These are phyloP conservation scores for Abscondita cerata DNA, from an alignment of 2,888 invertebrate genomes.

Conservation along the genomic window DNA sequence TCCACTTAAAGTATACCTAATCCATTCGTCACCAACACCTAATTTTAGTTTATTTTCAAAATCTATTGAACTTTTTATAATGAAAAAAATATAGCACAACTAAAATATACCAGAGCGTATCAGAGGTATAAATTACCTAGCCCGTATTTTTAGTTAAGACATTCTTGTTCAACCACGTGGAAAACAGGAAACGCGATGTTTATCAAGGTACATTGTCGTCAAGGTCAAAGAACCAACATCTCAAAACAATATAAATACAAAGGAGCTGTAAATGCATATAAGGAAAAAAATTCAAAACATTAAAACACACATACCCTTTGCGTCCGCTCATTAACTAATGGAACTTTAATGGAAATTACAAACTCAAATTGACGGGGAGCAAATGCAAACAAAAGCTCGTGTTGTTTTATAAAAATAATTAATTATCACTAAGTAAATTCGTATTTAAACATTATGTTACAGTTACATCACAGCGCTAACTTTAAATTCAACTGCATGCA, in stretches of 20 bases:
- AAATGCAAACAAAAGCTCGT: not conserved
- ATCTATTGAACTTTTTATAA: no score
- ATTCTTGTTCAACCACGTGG: slow-evolving; percentile 11
- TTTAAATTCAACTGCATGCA: slow-evolving; percentile 7
- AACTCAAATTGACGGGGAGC: not conserved
- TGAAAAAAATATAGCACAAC: no score
- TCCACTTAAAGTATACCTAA: no score
- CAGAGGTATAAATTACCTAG: no score
- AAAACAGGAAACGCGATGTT: slow-evolving; percentile 7
- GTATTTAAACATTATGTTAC: not conserved
- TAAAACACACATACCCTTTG: slow-evolving; percentile 5
- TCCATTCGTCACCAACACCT: no score
- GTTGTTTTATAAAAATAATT: not conserved
- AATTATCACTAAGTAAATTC: no score
- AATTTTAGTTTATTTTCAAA: no score
- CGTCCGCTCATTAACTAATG: slow-evolving; percentile 1
- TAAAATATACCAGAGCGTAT: no score
- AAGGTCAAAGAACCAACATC: slow-evolving; percentile 8
- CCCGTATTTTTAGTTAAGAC: not conserved
- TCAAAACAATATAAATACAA: slow-evolving; percentile 4
- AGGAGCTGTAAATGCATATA: slow-evolving; percentile 2
- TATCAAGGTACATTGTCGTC: slow-evolving; percentile 10
- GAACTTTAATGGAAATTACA: not conserved
- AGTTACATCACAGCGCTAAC: not conserved
- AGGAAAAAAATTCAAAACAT: no score